phyloP scores from a whole-genome alignment of 1,140 invertebrate species.

The Bombus cullumanus region DNA sequence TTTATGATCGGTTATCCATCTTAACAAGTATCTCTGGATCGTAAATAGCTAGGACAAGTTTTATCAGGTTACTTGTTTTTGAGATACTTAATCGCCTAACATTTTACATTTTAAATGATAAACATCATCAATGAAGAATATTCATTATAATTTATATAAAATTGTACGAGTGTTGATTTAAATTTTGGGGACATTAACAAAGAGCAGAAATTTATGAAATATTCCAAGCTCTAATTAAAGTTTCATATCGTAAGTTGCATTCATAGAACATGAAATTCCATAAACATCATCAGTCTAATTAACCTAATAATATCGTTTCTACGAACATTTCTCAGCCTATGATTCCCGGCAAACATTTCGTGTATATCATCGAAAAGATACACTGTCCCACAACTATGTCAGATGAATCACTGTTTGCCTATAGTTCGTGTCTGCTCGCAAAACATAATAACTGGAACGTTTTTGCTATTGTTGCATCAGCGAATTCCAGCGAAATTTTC shows the following conservation, averaged over 20 bases:
- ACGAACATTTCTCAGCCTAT: background rate
- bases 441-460: slow-evolving; percentile 27
- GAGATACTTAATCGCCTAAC: too few species aligned
- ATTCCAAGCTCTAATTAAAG: background rate
- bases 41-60: too few species aligned
- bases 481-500: slow-evolving; percentile 10
- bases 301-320: background rate
- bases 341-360: background rate
- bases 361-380: background rate
- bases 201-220: background rate
- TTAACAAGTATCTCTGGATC: too few species aligned
- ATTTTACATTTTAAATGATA: too few species aligned
- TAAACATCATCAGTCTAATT: background rate
- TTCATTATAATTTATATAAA: too few species aligned
- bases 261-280: background rate
- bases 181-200: too few species aligned
- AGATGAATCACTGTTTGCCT: background rate
- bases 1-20: too few species aligned
- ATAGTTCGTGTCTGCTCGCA: background rate
- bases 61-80: too few species aligned
- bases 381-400: background rate
- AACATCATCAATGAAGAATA: too few species aligned
- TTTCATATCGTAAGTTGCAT: background rate
- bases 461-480: slow-evolving; percentile 28
- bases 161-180: too few species aligned